Base-by-base conservation (phyloP, 2,113 vertebrate genomes). In the Eurystomus gularis region DNA sequence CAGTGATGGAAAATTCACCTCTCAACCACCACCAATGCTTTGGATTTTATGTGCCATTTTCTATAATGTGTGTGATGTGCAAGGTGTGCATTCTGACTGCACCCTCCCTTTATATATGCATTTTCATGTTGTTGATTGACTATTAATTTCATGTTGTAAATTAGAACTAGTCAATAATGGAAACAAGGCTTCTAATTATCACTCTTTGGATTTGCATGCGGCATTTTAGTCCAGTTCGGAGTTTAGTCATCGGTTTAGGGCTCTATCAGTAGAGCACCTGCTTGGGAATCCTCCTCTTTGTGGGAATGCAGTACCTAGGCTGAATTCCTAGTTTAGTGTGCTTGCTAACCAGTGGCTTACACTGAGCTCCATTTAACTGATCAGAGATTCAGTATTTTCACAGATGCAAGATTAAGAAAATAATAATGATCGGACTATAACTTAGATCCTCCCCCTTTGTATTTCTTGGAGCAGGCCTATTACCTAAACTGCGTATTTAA, bases 261-360 rank as follows among this genome's bases (percentile, higher is more conserved):
- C 60, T 90, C 81, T 58, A 82, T 78, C 55, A 82, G 70, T 87
- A 89, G 83, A 92, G 49, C 77, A 97, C 94, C 92, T 97, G 85
- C 83, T 82, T 94, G 92, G 93, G 70, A 93, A 92, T 82, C 86
- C 78, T 97, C 75, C 69, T 78, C 28, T 88, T 82, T 86, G 70
- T 86, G 97, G 72, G 71, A 93, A 76, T 77, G 68, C 16, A 60
- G 77, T 88, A 95, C 51, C 68, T 93, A 94, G 84, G 78, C 79
- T 93, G 66, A 97, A 96, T 96, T 91, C 93, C 75, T 93, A 46
- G 75, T 42, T 92, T 87, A 82, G 44, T 57, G 35, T 82, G 44
- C 49, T 91, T 96, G 87, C 95, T 97, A 94, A 96, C 90, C 72
- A 95, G 68, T 35, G 60, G 84, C 70, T 97, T 96, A 94, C 37